Percentiles rank a stretch among this genome's conserved stretches.
Conservation (phyloP, 1,140 invertebrate genomes). For the Myzus persicae region DNA sequence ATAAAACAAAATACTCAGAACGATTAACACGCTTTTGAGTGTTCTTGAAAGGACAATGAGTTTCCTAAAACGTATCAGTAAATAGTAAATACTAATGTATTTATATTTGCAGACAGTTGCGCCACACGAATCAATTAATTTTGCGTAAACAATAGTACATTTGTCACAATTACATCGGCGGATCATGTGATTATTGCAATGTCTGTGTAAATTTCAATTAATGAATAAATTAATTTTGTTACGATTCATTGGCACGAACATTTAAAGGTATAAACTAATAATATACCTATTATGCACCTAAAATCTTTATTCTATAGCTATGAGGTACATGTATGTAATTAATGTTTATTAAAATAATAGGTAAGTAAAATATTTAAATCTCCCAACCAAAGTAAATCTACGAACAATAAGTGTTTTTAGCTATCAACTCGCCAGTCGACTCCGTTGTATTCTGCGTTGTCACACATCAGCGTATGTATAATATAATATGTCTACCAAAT, state of each 20-base stretch:
- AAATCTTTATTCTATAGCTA: no score
- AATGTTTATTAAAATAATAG: no score
- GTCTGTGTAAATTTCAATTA: slow-evolving; percentile 1
- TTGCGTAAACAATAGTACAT: background rate
- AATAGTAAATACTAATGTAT: background rate
- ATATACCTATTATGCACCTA: background rate
- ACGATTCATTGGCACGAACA: background rate
- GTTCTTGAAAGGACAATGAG: background rate
- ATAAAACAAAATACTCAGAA: background rate
- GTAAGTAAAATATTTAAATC: no score
- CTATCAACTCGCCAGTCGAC: no score
- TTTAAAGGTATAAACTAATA: no score
- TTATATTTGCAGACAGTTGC: background rate
- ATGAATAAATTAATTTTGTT: background rate
- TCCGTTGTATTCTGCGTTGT: no score
- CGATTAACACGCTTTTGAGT: background rate
- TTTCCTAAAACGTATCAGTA: background rate
- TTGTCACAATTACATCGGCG: background rate
- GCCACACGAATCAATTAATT: background rate
- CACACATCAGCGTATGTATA: no score
- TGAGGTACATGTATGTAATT: no score
- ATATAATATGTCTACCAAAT: no score
- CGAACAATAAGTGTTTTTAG: no score
- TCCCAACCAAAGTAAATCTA: no score
- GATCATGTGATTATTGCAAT: background rate